These are phyloP conservation scores for Acrossocheilus fasciatus DNA, from an alignment of 2,797 vertebrate species.

Conservation along the genomic window DNA sequence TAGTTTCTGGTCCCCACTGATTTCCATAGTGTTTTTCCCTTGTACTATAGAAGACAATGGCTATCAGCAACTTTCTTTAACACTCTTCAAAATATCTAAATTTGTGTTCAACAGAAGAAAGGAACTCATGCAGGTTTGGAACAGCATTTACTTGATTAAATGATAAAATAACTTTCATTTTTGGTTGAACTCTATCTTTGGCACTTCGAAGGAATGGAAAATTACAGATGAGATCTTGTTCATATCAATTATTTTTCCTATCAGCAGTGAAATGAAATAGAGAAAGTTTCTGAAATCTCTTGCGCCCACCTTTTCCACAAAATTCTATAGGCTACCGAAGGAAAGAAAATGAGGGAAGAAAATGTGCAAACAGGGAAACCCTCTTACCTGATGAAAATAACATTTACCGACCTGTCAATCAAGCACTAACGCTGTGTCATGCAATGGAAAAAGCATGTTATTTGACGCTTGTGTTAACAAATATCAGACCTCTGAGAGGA, in stretches of 20 bases:
- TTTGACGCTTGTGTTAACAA: constrained; percentile 18
- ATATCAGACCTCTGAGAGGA: constrained; percentile 9
- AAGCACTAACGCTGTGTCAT: constrained; percentile 13
- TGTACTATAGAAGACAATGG: neutral
- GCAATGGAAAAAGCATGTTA: neutral
- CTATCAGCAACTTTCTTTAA: neutral
- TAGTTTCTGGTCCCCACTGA: neutral
- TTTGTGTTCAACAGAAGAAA: neutral
- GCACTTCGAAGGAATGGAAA: neutral
- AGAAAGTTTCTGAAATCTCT: neutral
- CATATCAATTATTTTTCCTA: neutral
- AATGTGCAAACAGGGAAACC: neutral
- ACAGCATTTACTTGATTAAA: neutral
- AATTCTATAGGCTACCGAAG: neutral
- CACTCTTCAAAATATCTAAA: neutral
- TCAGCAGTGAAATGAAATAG: neutral
- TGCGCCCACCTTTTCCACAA: neutral
- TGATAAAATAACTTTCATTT: neutral
- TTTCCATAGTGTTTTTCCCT: neutral
- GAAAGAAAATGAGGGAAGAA: neutral
- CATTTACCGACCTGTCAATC: neutral
- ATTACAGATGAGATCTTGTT: neutral
- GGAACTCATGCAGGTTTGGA: neutral
- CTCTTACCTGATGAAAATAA: neutral
- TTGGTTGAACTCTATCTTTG: neutral